Evolutionary conservation across 2,888 invertebrate genomes (phyloP).

Genomic region (Chaetogeoica ovagalla): DNA sequence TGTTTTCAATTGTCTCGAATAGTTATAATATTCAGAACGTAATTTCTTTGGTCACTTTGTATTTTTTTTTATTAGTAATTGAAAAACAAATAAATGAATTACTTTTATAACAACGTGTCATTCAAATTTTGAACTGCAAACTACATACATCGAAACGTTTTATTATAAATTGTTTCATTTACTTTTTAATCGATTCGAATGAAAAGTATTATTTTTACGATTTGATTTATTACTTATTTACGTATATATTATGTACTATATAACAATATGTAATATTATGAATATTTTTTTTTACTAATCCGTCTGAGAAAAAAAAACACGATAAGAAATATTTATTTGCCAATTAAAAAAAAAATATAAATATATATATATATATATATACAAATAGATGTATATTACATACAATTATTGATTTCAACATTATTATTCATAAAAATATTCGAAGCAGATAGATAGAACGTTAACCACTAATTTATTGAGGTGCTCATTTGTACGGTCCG

Average conservation of each 20-base stretch:
- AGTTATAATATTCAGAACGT: too few relatives aligned
- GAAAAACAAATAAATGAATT: too few relatives aligned
- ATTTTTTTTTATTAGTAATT: too few relatives aligned
- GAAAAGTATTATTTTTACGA: not conserved
- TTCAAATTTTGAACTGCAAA: too few relatives aligned
- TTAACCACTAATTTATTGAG: constrained; percentile 27
- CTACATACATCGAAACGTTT: too few relatives aligned
- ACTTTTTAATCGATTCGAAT: not conserved
- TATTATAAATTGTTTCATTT: too few relatives aligned
- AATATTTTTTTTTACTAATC: not conserved
- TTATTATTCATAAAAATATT: not conserved
- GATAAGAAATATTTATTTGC: not conserved
- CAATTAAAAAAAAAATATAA: constrained; percentile 14
- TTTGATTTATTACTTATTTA: not conserved
- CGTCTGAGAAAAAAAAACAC: not conserved
- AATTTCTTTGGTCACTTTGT: too few relatives aligned
- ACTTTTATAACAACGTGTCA: too few relatives aligned
- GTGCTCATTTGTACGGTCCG: not conserved
- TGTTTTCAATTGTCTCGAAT: too few relatives aligned
- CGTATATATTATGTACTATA: too few relatives aligned
- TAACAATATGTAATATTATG: not conserved
- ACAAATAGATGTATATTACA: too few relatives aligned
- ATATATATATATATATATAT: not conserved
- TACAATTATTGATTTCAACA: constrained; percentile 7
- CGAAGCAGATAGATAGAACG: not conserved